Conservation (phyloP, 2,113 vertebrate genomes). For the Rhinolophus ferrumequinum region DNA sequence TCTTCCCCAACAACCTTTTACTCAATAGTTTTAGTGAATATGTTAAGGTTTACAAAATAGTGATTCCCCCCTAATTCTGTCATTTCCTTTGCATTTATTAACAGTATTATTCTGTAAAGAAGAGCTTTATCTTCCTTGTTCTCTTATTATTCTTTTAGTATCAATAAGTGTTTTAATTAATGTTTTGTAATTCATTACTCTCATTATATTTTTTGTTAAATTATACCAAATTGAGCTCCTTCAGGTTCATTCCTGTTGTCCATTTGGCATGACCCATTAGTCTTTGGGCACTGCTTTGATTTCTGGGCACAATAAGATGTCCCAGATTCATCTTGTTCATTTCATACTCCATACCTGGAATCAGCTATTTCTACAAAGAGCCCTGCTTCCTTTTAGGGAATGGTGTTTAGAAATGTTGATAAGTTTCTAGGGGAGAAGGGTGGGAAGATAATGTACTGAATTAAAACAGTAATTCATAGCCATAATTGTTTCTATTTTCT, state of each 20-base stretch:
- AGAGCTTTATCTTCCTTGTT: background rate
- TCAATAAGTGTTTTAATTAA: background rate
- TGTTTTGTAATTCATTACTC: background rate
- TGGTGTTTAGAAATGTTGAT: background rate
- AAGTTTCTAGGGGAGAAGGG: background rate
- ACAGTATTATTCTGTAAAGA: background rate
- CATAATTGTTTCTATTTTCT: background rate
- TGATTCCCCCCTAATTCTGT: background rate
- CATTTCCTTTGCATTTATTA: background rate
- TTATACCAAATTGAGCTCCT: background rate
- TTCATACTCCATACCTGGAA: background rate
- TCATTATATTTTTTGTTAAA: background rate
- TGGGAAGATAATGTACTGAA: background rate
- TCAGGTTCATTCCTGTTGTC: background rate
- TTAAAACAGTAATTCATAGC: background rate
- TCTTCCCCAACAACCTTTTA: background rate
- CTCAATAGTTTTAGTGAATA: background rate
- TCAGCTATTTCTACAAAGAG: background rate
- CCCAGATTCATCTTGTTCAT: background rate
- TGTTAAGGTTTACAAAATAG: background rate
- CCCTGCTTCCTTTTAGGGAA: background rate
- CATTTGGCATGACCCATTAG: too few relatives aligned
- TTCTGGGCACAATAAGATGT: background rate
- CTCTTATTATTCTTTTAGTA: conserved; percentile 13
- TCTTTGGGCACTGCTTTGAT: background rate